Evolutionary conservation across 2,888 invertebrate species (phyloP).

Genomic region (Brachynemurus nebulosus): DNA sequence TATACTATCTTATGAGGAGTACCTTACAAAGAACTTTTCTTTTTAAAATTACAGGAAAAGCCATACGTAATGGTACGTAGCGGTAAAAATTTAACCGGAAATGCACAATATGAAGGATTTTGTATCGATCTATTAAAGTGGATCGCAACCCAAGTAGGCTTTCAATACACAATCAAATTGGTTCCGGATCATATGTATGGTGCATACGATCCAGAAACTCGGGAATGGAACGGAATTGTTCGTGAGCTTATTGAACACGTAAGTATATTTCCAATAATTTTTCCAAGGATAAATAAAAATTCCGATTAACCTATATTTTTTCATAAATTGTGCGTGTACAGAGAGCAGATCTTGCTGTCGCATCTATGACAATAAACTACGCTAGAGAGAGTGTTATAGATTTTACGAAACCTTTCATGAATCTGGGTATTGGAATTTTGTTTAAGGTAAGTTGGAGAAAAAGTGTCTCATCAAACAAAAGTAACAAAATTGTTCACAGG

Average conservation of each 20-base stretch:
- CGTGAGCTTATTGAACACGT: slow-evolving; percentile 76
- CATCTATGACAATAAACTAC: slow-evolving; percentile 96
- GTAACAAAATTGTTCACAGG: too few relatives aligned
- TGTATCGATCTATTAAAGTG: slow-evolving; percentile 78
- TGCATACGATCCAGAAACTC: slow-evolving; percentile 72
- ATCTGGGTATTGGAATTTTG: slow-evolving; percentile 89
- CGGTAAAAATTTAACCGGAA: slow-evolving; percentile 72
- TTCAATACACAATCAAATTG: slow-evolving; percentile 70
- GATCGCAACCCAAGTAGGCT: slow-evolving; percentile 73
- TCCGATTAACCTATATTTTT: not conserved
- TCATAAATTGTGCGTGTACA: too few relatives aligned
- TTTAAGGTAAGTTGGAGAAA: slow-evolving; percentile 66
- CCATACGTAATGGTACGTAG: slow-evolving; percentile 86
- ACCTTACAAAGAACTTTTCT: slow-evolving; percentile 1
- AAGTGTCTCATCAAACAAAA: too few relatives aligned
- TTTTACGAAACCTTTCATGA: slow-evolving; percentile 98
- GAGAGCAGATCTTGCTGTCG: slow-evolving; percentile 92
- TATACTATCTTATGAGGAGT: too few relatives aligned
- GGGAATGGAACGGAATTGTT: slow-evolving; percentile 84
- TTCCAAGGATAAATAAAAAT: too few relatives aligned
- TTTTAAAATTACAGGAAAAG: slow-evolving; percentile 48
- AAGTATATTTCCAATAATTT: too few relatives aligned
- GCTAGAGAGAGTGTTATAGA: slow-evolving; percentile 90
- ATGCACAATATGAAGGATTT: slow-evolving; percentile 79
- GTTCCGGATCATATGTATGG: slow-evolving; percentile 86